Percentiles rank a stretch among this genome's conserved stretches.
These are phyloP conservation scores for Agonopterix subpropinquella DNA, from an alignment of 2,888 invertebrate genomes.

Conservation along the genomic window DNA sequence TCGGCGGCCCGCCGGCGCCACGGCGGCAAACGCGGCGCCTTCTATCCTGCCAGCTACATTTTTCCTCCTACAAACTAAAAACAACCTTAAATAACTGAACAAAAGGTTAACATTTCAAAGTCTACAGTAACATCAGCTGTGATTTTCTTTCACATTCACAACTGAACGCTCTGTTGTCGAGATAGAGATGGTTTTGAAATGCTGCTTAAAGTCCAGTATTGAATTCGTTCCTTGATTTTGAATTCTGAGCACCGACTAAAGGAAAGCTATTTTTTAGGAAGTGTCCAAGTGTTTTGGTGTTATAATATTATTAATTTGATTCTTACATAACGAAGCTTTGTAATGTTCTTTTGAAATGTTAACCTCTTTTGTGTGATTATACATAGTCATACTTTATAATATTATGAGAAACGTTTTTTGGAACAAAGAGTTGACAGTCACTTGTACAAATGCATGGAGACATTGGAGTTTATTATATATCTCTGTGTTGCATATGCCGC, in stretches of 20 bases:
- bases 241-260: slow-evolving; percentile 63
- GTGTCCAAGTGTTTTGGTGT: slow-evolving; percentile 40
- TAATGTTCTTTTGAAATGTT: slow-evolving; percentile 1
- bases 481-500: slow-evolving; percentile 6
- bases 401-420: slow-evolving; percentile 2
- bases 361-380: background rate
- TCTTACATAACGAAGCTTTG: slow-evolving; percentile 30
- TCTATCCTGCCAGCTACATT: slow-evolving; percentile 55
- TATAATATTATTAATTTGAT: slow-evolving; percentile 39
- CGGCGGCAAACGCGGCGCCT: slow-evolving; percentile 67
- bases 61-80: slow-evolving; percentile 26
- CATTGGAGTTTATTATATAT: slow-evolving; percentile 14
- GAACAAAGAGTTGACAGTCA: slow-evolving; percentile 19
- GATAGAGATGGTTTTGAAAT: slow-evolving; percentile 19
- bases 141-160: slow-evolving; percentile 24
- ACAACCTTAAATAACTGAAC: background rate
- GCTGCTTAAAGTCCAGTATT: slow-evolving; percentile 21
- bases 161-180: slow-evolving; percentile 21
- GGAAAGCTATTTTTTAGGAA: slow-evolving; percentile 70
- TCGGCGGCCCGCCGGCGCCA: slow-evolving; percentile 72
- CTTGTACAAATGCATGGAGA: slow-evolving; percentile 18
- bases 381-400: background rate
- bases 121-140: slow-evolving; percentile 32
- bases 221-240: slow-evolving; percentile 63
- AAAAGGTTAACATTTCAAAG: slow-evolving; percentile 15